Conservation (phyloP, 2,888 invertebrate species). For the Nomada ruficornis region DNA sequence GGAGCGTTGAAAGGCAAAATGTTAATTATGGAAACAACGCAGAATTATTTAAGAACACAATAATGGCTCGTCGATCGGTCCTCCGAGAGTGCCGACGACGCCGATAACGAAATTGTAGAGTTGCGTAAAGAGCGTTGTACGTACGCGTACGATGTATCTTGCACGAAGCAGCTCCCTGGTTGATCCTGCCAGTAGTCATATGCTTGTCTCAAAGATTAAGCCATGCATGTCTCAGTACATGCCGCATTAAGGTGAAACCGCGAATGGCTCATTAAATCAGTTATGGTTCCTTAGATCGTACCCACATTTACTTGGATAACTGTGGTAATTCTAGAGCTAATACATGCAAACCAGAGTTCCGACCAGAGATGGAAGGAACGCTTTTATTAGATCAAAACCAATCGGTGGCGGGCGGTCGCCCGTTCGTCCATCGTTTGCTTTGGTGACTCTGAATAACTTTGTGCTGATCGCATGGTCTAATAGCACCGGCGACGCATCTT, state of each 20-base stretch:
- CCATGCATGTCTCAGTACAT: slow-evolving; percentile 88
- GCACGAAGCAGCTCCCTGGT: slow-evolving; percentile 73
- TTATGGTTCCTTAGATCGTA: slow-evolving; percentile 86
- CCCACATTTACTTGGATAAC: slow-evolving; percentile 86
- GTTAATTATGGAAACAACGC: too few species aligned
- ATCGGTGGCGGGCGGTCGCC: too few species aligned
- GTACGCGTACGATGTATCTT: too few species aligned
- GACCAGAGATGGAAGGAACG: slow-evolving; percentile 76
- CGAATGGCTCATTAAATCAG: slow-evolving; percentile 88
- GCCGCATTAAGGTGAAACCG: slow-evolving; percentile 86
- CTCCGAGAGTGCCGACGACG: slow-evolving; percentile 84
- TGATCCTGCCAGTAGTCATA: slow-evolving; percentile 86
- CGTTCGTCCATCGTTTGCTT: too few species aligned
- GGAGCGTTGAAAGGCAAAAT: too few species aligned
- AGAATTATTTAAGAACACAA: too few species aligned
- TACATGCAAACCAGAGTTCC: slow-evolving; percentile 86
- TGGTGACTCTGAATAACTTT: too few species aligned
- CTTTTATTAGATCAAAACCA: too few species aligned
- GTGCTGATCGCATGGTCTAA: too few species aligned
- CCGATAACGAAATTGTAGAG: slow-evolving; percentile 31
- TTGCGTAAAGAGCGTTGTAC: too few species aligned
- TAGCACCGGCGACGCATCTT: slow-evolving; percentile 86
- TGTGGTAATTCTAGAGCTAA: slow-evolving; percentile 89
- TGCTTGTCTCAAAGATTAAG: slow-evolving; percentile 89
- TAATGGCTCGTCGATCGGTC: too few species aligned